Percentiles rank a stretch among this genome's conserved stretches.
Evolutionary conservation across 2,113 vertebrate genomes (phyloP).

Genomic region (Otocyon megalotis): DNA sequence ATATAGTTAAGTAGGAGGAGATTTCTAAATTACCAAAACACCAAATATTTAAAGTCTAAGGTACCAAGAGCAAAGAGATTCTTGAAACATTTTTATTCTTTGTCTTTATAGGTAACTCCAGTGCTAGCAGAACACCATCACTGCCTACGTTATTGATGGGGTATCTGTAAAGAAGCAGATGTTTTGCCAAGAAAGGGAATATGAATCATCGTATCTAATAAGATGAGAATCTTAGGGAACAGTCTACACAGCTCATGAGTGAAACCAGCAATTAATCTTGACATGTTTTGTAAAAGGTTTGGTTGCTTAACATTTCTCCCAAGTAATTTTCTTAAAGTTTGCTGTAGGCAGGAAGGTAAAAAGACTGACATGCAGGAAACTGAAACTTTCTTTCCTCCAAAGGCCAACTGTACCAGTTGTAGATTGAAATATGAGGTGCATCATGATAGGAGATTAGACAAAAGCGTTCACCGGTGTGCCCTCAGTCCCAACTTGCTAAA

Average conservation of each 20-base stretch:
- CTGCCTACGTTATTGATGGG: constrained; percentile 67
- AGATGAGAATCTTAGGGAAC: constrained; percentile 76
- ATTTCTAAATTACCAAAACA: background rate
- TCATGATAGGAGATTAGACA: constrained; percentile 76
- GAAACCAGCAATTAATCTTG: constrained; percentile 79
- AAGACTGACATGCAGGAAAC: constrained; percentile 57
- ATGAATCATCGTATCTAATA: constrained; percentile 75
- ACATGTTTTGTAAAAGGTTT: constrained; percentile 72
- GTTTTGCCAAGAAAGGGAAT: constrained; percentile 54
- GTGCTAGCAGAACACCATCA: constrained; percentile 57
- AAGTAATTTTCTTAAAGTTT: constrained; percentile 63
- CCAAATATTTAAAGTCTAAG: background rate
- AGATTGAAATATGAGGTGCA: constrained; percentile 78
- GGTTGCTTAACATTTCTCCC: constrained; percentile 67
- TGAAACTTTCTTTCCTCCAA: constrained; percentile 48
- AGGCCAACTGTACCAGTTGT: background rate
- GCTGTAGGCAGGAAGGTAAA: constrained; percentile 59
- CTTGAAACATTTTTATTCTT: constrained; percentile 49
- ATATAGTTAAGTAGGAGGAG: background rate
- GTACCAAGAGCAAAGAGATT: background rate
- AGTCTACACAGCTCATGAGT: constrained; percentile 62
- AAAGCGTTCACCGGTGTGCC: constrained; percentile 67
- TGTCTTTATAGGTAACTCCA: constrained; percentile 56
- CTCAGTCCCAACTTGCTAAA: constrained; percentile 69
- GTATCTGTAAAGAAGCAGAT: constrained; percentile 70